Conservation (phyloP, 2,888 invertebrate genomes). For the Cryptocephalus moraei region DNA sequence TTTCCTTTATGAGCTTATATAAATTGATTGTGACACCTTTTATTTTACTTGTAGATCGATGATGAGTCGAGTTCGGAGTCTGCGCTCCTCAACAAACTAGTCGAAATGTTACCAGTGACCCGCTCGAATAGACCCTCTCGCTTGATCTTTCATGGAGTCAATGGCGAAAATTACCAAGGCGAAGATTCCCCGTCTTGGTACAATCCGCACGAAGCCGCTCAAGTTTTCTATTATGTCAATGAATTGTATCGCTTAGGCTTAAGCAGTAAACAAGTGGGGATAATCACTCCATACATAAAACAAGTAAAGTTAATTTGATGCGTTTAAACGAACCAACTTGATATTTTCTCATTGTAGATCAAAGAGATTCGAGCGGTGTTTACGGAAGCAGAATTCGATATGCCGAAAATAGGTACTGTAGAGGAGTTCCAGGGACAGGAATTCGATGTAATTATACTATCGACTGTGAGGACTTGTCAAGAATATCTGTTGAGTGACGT, state of each 20-base stretch:
- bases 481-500: constrained; percentile 38
- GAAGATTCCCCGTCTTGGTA: constrained; percentile 80
- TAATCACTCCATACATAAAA: constrained; percentile 86
- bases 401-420: constrained; percentile 67
- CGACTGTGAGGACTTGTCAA: constrained; percentile 51
- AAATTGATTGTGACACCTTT: neutral
- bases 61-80: constrained; percentile 37
- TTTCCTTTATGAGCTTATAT: no score
- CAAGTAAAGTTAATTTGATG: constrained; percentile 51
- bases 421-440: constrained; percentile 86
- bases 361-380: constrained; percentile 50
- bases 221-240: constrained; percentile 52
- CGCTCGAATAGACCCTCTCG: constrained; percentile 40
- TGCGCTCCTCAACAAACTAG: constrained; percentile 31
- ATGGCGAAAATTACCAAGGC: constrained; percentile 59
- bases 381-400: constrained; percentile 40
- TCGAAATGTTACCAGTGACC: constrained; percentile 31
- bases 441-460: constrained; percentile 59
- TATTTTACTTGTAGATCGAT: constrained; percentile 29
- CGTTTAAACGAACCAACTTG: neutral
- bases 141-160: constrained; percentile 60
- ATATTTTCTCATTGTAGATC: constrained; percentile 38
- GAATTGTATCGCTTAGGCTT: constrained; percentile 57
- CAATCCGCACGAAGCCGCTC: constrained; percentile 72
- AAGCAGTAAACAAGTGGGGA: constrained; percentile 65